Percentiles rank a stretch among this genome's conserved stretches.
phyloP scores from a whole-genome alignment of 2,113 vertebrate genomes.

The Zingel zingel region DNA sequence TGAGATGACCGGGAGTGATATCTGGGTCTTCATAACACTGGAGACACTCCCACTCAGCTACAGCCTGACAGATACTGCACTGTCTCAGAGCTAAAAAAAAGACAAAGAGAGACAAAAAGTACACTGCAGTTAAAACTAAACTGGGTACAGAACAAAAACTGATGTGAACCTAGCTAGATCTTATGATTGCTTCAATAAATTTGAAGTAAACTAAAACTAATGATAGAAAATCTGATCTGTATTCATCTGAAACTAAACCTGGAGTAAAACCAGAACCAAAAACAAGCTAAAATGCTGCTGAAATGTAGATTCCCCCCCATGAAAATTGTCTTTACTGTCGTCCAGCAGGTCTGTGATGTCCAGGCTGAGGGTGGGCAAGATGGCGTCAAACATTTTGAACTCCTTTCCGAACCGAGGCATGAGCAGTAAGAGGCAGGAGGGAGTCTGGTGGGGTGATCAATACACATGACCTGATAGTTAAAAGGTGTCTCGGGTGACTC shows the following conservation, averaged over 20 bases:
- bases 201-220: no score
- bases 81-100: conserved; percentile 81
- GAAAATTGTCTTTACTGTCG: conserved; percentile 73
- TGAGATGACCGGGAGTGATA: conserved; percentile 84
- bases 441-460: conserved; percentile 76
- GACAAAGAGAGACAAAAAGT: background rate
- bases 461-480: fast-evolving
- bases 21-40: conserved; percentile 86
- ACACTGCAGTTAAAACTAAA: background rate
- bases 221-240: no score
- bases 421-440: conserved; percentile 88
- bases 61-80: conserved; percentile 87
- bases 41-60: conserved; percentile 85
- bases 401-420: conserved; percentile 90
- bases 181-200: background rate
- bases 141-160: no score
- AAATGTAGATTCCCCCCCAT: background rate
- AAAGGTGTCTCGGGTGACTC: background rate
- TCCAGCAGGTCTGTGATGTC: conserved; percentile 89
- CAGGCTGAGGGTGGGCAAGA: conserved; percentile 82
- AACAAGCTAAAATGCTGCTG: background rate
- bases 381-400: conserved; percentile 89
- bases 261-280: background rate
- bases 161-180: background rate
- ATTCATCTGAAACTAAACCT: background rate